Evolutionary conservation across 2,113 vertebrate species (phyloP), one percentile per base, ranked within the genome.

Genomic region (Pyxicephalus adspersus): DNA sequence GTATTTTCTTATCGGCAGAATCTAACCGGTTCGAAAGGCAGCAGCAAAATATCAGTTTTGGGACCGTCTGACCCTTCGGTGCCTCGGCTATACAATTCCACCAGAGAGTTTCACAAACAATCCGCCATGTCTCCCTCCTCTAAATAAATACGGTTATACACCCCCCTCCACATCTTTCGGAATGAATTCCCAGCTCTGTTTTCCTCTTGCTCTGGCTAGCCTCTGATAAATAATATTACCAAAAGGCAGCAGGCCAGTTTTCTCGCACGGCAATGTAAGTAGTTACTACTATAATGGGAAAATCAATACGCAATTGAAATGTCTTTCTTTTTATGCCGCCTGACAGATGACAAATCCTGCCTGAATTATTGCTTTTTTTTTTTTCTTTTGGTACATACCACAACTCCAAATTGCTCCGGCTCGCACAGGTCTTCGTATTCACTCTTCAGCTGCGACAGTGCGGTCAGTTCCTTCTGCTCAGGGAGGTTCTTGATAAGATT

Each of bases 401-500:
- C 96, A 85, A 98, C 94, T 89, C 95, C 95, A 92, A 99, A 99
- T 29, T 99, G 97, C 84, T 99, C 98, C 0, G 98, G 92, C 79
- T 99, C 98, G 65, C 96, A 94, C 3, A 99, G 95, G 85, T 99
- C 95, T 8, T 96, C 90, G 71, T 98, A 99, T 85, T 99, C 98
- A 81, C 89, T 90, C 90, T 95, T 96, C 80, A 98, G 90, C 87
- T 98, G 93, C 0, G 96, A 95, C 85, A 99, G 92, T 80, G 94
- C 90, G 86, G 84, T 95, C 84, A 99, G 95, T 76, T 96, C 93
- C 75, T 96, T 97, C 91, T 97, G 97, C 83, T 98, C 97, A 57
- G 97, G 97, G 71, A 99, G 95, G 89, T 98, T 94, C 90, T 98
- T 99, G 86, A 99, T 93, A 84, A 99, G 92, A 87, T 96, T 98